These are phyloP conservation scores for Erpornis zantholeuca DNA, from an alignment of 2,113 vertebrate species.

Conservation along the genomic window DNA sequence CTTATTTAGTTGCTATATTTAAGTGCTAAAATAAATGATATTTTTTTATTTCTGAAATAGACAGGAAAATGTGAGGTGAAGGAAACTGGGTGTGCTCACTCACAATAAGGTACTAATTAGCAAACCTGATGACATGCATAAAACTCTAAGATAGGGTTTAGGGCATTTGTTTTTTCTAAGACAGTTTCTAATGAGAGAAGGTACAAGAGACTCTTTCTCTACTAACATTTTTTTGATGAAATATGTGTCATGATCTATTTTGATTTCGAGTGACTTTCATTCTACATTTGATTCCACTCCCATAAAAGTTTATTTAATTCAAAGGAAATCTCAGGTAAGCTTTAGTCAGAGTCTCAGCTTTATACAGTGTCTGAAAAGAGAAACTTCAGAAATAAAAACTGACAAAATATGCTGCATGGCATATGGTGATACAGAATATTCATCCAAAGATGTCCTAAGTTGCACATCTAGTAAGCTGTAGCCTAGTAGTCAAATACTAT, in stretches of 20 bases:
- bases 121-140: background rate
- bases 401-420: background rate
- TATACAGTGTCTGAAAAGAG: background rate
- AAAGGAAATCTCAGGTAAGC: background rate
- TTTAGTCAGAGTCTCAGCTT: background rate
- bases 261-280: constrained; percentile 13
- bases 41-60: background rate
- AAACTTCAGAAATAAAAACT: background rate
- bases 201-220: background rate
- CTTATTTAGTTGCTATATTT: background rate
- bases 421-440: background rate
- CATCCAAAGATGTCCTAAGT: background rate
- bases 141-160: constrained; percentile 23
- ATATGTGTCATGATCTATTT: constrained; percentile 8
- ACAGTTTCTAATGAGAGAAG: constrained; percentile 35
- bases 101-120: background rate
- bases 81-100: background rate
- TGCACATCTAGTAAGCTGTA: background rate
- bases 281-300: background rate
- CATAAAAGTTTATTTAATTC: background rate
- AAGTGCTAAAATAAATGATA: background rate
- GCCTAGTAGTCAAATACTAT: background rate
- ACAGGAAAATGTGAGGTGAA: background rate
- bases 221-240: constrained; percentile 21
- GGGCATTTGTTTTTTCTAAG: constrained; percentile 36